These are phyloP conservation scores for Eulimnadia texana DNA, from an alignment of 1,140 invertebrate species.

Conservation along the genomic window DNA sequence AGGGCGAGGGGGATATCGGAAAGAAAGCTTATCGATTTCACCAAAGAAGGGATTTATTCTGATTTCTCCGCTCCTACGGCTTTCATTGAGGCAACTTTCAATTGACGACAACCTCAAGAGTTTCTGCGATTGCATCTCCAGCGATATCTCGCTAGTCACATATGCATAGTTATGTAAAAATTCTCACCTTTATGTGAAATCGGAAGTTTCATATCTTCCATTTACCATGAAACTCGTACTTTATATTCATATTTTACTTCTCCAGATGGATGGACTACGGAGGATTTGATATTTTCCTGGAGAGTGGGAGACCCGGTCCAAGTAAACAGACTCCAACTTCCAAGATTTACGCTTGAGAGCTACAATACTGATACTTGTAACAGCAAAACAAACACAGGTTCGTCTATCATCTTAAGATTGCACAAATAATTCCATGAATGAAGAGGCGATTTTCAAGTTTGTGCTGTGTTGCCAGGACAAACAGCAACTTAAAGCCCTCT, in stretches of 20 bases:
- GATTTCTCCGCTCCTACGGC: too few species aligned
- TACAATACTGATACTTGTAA: constrained; percentile 36
- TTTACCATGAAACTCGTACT: too few species aligned
- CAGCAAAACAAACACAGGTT: constrained; percentile 36
- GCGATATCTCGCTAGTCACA: too few species aligned
- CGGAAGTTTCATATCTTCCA: too few species aligned
- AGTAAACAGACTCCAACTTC: constrained; percentile 34
- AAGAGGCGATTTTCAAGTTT: not conserved
- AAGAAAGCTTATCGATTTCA: too few species aligned
- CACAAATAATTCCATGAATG: not conserved
- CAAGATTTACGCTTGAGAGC: constrained; percentile 34
- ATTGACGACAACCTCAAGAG: too few species aligned
- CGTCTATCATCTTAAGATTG: not conserved
- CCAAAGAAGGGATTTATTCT: too few species aligned
- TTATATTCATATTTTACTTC: not conserved
- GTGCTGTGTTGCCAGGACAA: not conserved
- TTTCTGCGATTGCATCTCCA: too few species aligned
- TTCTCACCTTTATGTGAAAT: too few species aligned
- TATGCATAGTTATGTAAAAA: too few species aligned
- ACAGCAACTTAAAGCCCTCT: not conserved
- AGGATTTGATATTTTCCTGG: constrained; percentile 38
- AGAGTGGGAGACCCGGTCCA: constrained; percentile 36
- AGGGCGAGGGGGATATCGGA: too few species aligned
- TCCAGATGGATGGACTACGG: constrained; percentile 39
- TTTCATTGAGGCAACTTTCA: too few species aligned